Base-by-base conservation (phyloP, 1,140 invertebrate genomes). In the Trichomalopsis sarcophagae region DNA sequence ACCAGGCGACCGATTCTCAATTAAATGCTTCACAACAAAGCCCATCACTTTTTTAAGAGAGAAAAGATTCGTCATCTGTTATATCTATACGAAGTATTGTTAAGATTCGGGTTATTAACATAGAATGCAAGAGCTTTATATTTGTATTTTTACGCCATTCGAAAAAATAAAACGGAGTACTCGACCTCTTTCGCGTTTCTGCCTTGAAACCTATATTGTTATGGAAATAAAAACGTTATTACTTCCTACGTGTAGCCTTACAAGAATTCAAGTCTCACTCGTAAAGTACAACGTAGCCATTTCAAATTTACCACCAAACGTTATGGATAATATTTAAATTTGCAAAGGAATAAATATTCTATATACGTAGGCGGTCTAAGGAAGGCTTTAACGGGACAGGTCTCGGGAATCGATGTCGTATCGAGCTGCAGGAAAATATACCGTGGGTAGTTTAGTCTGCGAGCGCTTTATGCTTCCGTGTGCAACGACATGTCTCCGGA, bases 331-430 rank as follows among this genome's bases (percentile, higher is more conserved):
- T 55, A 62, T 62, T 17, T 62, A 62, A 27, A 62, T 62, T 62
- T 6, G 55, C n/a, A 62, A 62, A 62, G 21, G 17, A 62, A n/a
- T n/a, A 21, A n/a, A n/a, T 62, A 17, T 50, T 71, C 30, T 71
- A 71, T 30, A 71, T 71, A 62, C 55, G 55, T n/a, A 62, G 55
- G 55, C 55, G 55, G 21, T 62, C 55, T 62, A 62, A 62, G 21
- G 17, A 62, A 62, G 55, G 55, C 55, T 62, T 62, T 71, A 33
- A 71, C 33, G 30, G 68, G 68, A 71, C 68, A 33, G 10, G 23
- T 30, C 68, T 71, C 30, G 68, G 27, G 68, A 71, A 71, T 27
- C 30, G 68, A 71, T n/a, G 55, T n/a, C 55, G 55, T 62, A 62
- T 62, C 21, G 55, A 62, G 55, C 21, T 9, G 21, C 1, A 5